phyloP scores from a whole-genome alignment of 2,888 invertebrate species.

The Sinopyrophorus schimmeli region DNA sequence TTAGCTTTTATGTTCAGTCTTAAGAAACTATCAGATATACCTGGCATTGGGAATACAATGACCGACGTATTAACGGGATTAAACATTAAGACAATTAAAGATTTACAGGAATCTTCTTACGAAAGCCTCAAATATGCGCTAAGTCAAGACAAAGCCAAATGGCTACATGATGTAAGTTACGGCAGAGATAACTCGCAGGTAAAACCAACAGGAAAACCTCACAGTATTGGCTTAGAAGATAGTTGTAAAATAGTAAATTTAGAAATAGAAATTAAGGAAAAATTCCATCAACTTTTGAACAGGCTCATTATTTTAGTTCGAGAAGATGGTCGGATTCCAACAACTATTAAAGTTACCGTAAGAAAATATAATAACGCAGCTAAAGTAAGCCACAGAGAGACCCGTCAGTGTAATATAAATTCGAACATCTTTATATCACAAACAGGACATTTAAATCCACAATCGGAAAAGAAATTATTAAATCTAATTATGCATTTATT shows the following conservation, averaged over 20 bases:
- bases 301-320: slow-evolving; percentile 71
- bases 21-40: slow-evolving; percentile 65
- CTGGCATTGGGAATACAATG: slow-evolving; percentile 77
- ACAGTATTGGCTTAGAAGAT: slow-evolving; percentile 79
- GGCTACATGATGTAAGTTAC: slow-evolving; percentile 69
- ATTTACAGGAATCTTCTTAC: slow-evolving; percentile 66
- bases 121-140: slow-evolving; percentile 61
- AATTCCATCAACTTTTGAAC: slow-evolving; percentile 68
- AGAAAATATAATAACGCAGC: slow-evolving; percentile 71
- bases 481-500: slow-evolving; percentile 74
- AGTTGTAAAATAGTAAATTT: slow-evolving; percentile 72
- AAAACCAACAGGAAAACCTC: slow-evolving; percentile 75
- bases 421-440: slow-evolving; percentile 63
- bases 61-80: slow-evolving; percentile 66
- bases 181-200: slow-evolving; percentile 77
- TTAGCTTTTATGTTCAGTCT: slow-evolving; percentile 68
- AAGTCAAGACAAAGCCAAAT: slow-evolving; percentile 69
- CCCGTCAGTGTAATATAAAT: slow-evolving; percentile 73
- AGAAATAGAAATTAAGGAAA: slow-evolving; percentile 73
- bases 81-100: slow-evolving; percentile 67
- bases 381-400: slow-evolving; percentile 72
- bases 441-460: slow-evolving; percentile 56
- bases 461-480: slow-evolving; percentile 68
- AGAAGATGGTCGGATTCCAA: slow-evolving; percentile 79
- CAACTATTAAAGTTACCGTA: slow-evolving; percentile 73